Evolutionary conservation across 1,140 invertebrate species (phyloP).

Genomic region (Drosophila albomicans): DNA sequence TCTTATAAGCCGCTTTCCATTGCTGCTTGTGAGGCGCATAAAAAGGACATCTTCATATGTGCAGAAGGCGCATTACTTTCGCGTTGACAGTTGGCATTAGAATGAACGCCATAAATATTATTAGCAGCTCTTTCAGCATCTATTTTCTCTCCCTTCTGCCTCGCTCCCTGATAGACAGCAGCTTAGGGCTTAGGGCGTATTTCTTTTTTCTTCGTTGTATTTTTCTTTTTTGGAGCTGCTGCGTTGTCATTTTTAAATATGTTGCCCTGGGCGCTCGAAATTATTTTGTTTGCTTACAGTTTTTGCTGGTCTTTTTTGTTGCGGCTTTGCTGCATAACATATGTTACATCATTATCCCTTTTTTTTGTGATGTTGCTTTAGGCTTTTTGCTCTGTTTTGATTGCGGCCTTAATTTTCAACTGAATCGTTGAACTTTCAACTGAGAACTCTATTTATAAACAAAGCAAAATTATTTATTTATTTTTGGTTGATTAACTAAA

Average conservation of each 20-base stretch:
- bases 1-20: constrained; percentile 52
- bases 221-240: constrained; percentile 16
- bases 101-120: constrained; percentile 80
- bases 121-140: constrained; percentile 56
- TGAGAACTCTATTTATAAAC: background rate
- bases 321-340: constrained; percentile 52
- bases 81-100: constrained; percentile 79
- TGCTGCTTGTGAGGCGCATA: constrained; percentile 12
- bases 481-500: background rate
- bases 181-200: constrained; percentile 59
- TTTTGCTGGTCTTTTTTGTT: constrained; percentile 30
- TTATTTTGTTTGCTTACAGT: constrained; percentile 49
- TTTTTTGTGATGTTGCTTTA: constrained; percentile 25
- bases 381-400: constrained; percentile 4
- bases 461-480: background rate
- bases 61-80: constrained; percentile 52
- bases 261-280: constrained; percentile 54
- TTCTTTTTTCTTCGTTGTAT: constrained; percentile 19
- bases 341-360: constrained; percentile 70
- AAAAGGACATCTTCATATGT: constrained; percentile 58
- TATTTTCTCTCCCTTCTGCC: constrained; percentile 15
- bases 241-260: constrained; percentile 67
- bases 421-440: constrained; percentile 10
- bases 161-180: constrained; percentile 49
- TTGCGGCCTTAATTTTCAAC: constrained; percentile 1